phyloP scores from a whole-genome alignment of 2,797 vertebrate species.

The Rhinophrynus dorsalis region DNA sequence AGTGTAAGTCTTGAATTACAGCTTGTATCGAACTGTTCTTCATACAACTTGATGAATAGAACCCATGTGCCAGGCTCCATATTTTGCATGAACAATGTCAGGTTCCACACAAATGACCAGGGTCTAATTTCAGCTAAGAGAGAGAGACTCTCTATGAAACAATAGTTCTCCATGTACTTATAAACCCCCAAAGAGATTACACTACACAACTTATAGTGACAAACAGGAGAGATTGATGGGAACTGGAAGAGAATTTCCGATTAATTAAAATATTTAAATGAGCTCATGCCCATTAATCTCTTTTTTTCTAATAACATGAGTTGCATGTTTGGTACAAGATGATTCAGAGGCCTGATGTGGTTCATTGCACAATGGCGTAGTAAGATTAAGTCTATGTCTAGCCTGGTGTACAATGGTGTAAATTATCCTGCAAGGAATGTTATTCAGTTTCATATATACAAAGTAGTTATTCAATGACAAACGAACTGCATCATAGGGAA shows the following conservation, averaged over 20 bases:
- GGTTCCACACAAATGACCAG: not conserved
- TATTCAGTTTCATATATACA: no score
- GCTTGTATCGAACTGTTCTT: no score
- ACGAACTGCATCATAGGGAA: no score
- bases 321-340: not conserved
- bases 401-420: no score
- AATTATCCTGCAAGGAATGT: no score
- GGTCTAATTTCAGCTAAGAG: constrained; percentile 3
- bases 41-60: not conserved
- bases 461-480: no score
- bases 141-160: no score
- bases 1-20: no score
- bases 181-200: constrained; percentile 12
- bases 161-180: not conserved
- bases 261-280: constrained; percentile 6
- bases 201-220: not conserved
- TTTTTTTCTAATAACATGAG: not conserved
- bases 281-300: constrained; percentile 16
- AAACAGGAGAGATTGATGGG: constrained; percentile 7
- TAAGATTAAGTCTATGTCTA: not conserved
- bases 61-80: not conserved
- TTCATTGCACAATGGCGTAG: not conserved
- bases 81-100: not conserved
- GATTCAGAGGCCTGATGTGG: not conserved
- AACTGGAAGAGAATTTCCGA: not conserved